Evolutionary conservation across 2,797 vertebrate genomes (phyloP), one percentile per base, ranked within the genome.

Genomic region (Hylomyscus alleni): DNA sequence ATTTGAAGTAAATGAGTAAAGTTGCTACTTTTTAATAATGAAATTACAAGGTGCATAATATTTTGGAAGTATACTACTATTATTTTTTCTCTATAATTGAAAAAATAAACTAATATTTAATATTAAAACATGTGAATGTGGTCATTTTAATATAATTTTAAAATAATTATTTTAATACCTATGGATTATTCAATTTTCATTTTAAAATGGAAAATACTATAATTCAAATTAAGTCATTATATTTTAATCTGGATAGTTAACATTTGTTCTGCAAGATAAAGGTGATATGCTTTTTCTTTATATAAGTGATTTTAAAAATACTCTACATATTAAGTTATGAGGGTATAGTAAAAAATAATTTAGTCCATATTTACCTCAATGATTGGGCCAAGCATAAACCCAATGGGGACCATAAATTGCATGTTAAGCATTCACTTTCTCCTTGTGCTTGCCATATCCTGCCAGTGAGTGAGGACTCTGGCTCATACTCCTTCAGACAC

Each of bases 301-400:
- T 52, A 54, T 37, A 88, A 88, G 40, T 89, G 65, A 90, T 40
- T 72, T 7, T 92, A 34, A 94, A 94, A 69, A 52, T 77, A 13
- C 3, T 11, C 12, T 86, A 6, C 78, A 73, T 72, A 78, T 89
- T 90, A 40, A 10, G 10, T 3, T 85, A 7, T 17, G 86, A 80
- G 1, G 50, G 81, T 85, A 69, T n/a, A 37, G 17, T 69, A 69
- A n/a, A 69, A n/a, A 69, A 3, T 20, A 69, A n/a, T n/a, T n/a
- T 37, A 20, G n/a, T n/a, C 37, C 7, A 85, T 40, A 86, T 77
- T 95, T 90, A 69, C 73, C 80, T 82, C 62, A 94, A 58, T 91
- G 78, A 89, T 62, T 93, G 69, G 83, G 11, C 82, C n/a, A 69
- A 29, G 11, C 19, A 60, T 94, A 47, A 31, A 58, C 31, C 81